These are phyloP conservation scores for Theodoxus fluviatilis DNA, from an alignment of 2,888 invertebrate genomes.

Conservation along the genomic window DNA sequence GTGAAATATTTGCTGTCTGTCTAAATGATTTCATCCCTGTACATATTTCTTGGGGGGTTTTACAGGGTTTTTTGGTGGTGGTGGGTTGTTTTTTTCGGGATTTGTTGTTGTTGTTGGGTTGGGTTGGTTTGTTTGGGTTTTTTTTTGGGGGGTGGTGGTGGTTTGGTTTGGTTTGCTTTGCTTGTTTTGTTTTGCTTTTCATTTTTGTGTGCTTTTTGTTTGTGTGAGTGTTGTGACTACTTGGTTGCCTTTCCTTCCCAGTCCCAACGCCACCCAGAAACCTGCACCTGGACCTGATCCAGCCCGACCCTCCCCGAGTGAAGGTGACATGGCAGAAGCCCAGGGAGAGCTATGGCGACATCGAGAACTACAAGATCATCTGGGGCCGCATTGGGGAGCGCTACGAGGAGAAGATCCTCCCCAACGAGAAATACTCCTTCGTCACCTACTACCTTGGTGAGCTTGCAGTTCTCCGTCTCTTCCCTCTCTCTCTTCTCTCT, in stretches of 20 bases:
- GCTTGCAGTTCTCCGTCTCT: not conserved
- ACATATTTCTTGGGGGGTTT: too few species aligned
- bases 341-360: slow-evolving; percentile 85
- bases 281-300: slow-evolving; percentile 75
- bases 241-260: slow-evolving; percentile 55
- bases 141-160: too few species aligned
- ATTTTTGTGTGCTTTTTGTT: too few species aligned
- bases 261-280: slow-evolving; percentile 67
- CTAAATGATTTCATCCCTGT: too few species aligned
- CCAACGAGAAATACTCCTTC: slow-evolving; percentile 37
- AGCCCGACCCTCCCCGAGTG: slow-evolving; percentile 86
- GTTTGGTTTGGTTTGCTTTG: too few species aligned
- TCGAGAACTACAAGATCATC: slow-evolving; percentile 50
- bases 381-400: slow-evolving; percentile 54
- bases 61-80: too few species aligned
- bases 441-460: slow-evolving; percentile 35
- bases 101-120: too few species aligned
- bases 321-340: slow-evolving; percentile 93
- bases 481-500: not conserved
- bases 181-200: too few species aligned
- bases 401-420: slow-evolving; percentile 46
- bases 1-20: too few species aligned
- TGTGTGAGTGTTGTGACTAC: too few species aligned
- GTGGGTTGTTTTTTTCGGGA: too few species aligned
- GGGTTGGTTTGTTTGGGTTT: too few species aligned